A percentile compares a stretch with the other conserved stretches of the same genome.
These are phyloP conservation scores for Ennomos fuscantarius DNA, from an alignment of 2,888 invertebrate genomes.

Conservation along the genomic window DNA sequence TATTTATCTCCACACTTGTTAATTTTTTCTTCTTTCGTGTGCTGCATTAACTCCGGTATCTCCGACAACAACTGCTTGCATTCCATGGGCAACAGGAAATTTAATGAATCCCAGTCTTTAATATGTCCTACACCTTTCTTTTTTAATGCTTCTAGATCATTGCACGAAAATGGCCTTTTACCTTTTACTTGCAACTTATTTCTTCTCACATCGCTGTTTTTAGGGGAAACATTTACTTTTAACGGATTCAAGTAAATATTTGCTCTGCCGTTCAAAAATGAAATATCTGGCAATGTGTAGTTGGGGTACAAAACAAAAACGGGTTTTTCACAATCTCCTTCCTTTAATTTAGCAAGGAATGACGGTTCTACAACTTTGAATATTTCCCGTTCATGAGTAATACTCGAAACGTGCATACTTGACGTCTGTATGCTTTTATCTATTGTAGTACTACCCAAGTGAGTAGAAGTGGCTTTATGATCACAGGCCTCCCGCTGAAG, in stretches of 20 bases:
- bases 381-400: slow-evolving; percentile 76
- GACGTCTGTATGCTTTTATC: slow-evolving; percentile 92
- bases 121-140: slow-evolving; percentile 94
- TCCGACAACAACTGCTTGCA: slow-evolving; percentile 91
- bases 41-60: slow-evolving; percentile 90
- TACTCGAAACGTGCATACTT: slow-evolving; percentile 68
- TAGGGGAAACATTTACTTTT: slow-evolving; percentile 78
- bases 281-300: slow-evolving; percentile 95
- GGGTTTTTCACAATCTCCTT: slow-evolving; percentile 88
- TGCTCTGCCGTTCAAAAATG: slow-evolving; percentile 88
- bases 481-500: slow-evolving; percentile 71
- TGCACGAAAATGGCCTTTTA: slow-evolving; percentile 90
- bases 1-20: slow-evolving; percentile 71
- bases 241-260: slow-evolving; percentile 92
- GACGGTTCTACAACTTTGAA: slow-evolving; percentile 88
- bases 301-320: slow-evolving; percentile 96
- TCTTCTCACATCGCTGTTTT: slow-evolving; percentile 69
- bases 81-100: slow-evolving; percentile 94
- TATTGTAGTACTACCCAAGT: slow-evolving; percentile 83
- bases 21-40: slow-evolving; percentile 84
- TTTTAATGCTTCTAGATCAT: slow-evolving; percentile 92
- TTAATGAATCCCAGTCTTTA: slow-evolving; percentile 97
- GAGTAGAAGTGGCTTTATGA: slow-evolving; percentile 79
- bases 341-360: slow-evolving; percentile 88
- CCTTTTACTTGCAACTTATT: slow-evolving; percentile 71